Conservation (phyloP, 2,113 vertebrate genomes). For the Campylomormyrus numenius region DNA sequence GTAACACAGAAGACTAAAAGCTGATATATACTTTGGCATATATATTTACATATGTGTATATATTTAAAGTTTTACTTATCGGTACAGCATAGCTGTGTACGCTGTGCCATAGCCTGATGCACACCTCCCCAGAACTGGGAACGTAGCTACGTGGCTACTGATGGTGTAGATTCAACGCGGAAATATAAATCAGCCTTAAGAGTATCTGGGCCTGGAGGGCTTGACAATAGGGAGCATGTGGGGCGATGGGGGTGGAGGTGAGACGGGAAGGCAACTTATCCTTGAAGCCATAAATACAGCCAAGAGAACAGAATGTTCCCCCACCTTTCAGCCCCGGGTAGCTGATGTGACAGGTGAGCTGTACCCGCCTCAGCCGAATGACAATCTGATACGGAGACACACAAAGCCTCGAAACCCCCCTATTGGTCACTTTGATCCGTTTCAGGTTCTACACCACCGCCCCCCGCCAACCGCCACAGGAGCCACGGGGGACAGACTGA, state of each 20-base stretch:
- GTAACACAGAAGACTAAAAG: slow-evolving; percentile 36
- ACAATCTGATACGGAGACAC: not conserved
- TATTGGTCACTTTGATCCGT: not conserved
- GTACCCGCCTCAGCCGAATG: not conserved
- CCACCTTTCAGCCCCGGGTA: not conserved
- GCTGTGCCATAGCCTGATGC: not conserved
- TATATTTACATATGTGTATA: not conserved
- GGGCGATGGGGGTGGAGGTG: slow-evolving; percentile 24
- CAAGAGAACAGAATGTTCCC: slow-evolving; percentile 28
- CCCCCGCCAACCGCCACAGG: not conserved
- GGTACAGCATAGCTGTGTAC: not conserved
- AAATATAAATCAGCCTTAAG: not conserved
- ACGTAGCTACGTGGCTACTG: not conserved
- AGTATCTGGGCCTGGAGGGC: slow-evolving; percentile 10
- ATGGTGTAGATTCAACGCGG: not conserved
- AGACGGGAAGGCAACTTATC: slow-evolving; percentile 43
- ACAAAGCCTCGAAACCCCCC: not conserved
- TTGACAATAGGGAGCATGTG: slow-evolving; percentile 39
- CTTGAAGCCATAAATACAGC: slow-evolving; percentile 44
- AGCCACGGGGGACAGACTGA: not conserved
- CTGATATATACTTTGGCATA: not conserved
- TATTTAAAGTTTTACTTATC: not conserved
- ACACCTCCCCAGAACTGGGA: not conserved
- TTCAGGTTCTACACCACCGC: not conserved
- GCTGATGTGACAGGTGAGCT: not conserved